Conservation (phyloP, 2,888 invertebrate species). For the Agonopterix heracliana region DNA sequence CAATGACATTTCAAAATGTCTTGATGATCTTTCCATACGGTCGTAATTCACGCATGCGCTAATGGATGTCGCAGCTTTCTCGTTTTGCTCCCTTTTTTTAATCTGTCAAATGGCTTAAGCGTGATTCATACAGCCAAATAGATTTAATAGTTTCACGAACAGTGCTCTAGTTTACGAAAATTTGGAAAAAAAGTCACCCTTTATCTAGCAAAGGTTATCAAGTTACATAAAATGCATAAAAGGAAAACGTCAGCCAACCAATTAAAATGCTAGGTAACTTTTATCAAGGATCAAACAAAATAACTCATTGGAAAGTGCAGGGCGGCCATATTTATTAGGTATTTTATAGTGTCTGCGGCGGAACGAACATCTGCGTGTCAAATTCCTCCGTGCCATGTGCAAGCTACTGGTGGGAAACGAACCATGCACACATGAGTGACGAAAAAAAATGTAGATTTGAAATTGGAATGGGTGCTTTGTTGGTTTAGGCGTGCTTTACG, state of each 20-base stretch:
- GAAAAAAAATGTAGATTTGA: constrained; percentile 39
- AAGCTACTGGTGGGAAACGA: constrained; percentile 63
- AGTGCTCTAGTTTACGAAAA: too few relatives aligned
- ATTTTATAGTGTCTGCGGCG: constrained; percentile 59
- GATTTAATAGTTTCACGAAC: constrained; percentile 11
- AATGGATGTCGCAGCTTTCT: constrained; percentile 46
- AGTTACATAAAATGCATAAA: background rate
- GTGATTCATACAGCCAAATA: constrained; percentile 14
- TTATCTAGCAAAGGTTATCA: background rate
- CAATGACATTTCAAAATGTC: constrained; percentile 24
- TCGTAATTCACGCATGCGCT: constrained; percentile 31
- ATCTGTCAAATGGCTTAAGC: constrained; percentile 17
- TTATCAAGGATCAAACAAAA: constrained; percentile 14
- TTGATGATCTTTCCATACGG: constrained; percentile 33
- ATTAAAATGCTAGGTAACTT: background rate
- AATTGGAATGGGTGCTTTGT: constrained; percentile 28
- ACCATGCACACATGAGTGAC: constrained; percentile 53
- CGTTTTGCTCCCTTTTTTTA: constrained; percentile 21
- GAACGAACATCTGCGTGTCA: constrained; percentile 73
- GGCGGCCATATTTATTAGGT: constrained; percentile 55
- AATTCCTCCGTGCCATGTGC: constrained; percentile 73
- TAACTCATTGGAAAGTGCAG: constrained; percentile 30
- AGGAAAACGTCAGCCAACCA: background rate
- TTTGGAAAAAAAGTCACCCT: background rate
- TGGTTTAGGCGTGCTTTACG: constrained; percentile 9